These are phyloP conservation scores for Empidonax alnorum DNA, from an alignment of 2,113 vertebrate species.

Conservation along the genomic window DNA sequence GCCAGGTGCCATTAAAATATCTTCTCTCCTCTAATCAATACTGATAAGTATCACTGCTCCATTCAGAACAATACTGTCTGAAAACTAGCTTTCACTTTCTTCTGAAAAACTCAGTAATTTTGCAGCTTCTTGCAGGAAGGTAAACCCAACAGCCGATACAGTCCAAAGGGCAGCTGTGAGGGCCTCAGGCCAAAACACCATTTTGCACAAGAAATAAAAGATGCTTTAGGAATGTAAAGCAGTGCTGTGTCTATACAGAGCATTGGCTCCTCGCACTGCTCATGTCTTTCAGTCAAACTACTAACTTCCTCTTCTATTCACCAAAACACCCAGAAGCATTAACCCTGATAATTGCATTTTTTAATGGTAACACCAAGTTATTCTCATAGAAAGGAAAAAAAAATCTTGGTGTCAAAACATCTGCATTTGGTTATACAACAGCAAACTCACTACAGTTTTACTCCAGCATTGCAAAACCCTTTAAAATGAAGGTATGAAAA, in stretches of 20 bases:
- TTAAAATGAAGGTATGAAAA: not conserved
- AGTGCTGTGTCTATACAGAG: conserved; percentile 6
- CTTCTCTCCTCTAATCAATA: not conserved
- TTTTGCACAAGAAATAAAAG: conserved; percentile 54
- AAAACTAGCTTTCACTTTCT: conserved; percentile 13
- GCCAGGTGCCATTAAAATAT: not conserved
- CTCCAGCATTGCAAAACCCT: not conserved
- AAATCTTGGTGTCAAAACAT: not conserved
- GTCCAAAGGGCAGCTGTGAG: conserved; percentile 42
- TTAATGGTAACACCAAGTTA: not conserved
- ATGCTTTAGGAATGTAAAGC: conserved; percentile 68
- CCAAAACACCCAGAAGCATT: not conserved
- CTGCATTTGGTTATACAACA: not conserved
- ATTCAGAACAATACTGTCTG: not conserved
- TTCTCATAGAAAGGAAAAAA: not conserved
- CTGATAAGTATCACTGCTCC: not conserved
- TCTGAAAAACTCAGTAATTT: conserved; percentile 32
- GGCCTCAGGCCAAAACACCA: conserved; percentile 42
- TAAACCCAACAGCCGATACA: conserved; percentile 40
- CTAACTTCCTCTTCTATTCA: not conserved
- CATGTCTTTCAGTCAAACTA: not conserved
- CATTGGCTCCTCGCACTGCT: conserved; percentile 3
- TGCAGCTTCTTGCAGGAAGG: conserved; percentile 34
- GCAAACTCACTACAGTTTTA: not conserved
- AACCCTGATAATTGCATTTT: not conserved